Evolutionary conservation across 2,113 vertebrate genomes (phyloP), one percentile per base, ranked within the genome.

Genomic region (Ciconia maguari): DNA sequence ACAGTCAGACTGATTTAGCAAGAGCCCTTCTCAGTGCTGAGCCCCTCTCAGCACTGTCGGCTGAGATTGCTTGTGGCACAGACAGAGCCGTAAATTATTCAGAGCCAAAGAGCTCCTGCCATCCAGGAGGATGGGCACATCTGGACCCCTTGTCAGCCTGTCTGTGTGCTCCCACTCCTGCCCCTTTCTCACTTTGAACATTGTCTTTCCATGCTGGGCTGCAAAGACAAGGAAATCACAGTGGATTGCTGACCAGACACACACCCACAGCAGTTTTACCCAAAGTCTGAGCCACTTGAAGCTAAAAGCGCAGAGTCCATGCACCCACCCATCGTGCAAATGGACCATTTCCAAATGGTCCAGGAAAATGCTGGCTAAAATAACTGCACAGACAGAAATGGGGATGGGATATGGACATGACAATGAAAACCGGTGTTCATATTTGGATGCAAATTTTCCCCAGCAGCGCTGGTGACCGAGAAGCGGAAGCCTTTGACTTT

Each of bases 241-340:
- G 46, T 0, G 0, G n/a, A 38, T 6, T 2, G 4, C 83, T 6
- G 2, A 26, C 1, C 32, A 65, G 79, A 38, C 68, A 46, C 1
- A 1, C 26, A 42, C 41, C 55, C 51, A 1, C 30, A 62, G 65
- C 20, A 11, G 12, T n/a, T 55, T 11, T 2, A 71, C 27, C 41
- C 81, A 36, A 55, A 68, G 49, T 51, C 76, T 11, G 69, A 84
- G 90, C 75, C 76, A 13, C 62, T 15, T 0, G 4, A 54, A 48
- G 75, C 46, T 38, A 22, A 14, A 55, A 62, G 44, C 0, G 0
- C 48, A 4, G 29, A 75, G 30, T 16, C n/a, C 49, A 30, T 1
- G 29, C 16, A 22, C 6, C 27, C 16, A 22, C 6, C 27, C 44
- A 38, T 10, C 24, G 2, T 34, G 34, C 58, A 83, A 38, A 64